These are phyloP conservation scores for Cephalopachus bancanus DNA, from an alignment of 2,797 vertebrate genomes.

Conservation along the genomic window DNA sequence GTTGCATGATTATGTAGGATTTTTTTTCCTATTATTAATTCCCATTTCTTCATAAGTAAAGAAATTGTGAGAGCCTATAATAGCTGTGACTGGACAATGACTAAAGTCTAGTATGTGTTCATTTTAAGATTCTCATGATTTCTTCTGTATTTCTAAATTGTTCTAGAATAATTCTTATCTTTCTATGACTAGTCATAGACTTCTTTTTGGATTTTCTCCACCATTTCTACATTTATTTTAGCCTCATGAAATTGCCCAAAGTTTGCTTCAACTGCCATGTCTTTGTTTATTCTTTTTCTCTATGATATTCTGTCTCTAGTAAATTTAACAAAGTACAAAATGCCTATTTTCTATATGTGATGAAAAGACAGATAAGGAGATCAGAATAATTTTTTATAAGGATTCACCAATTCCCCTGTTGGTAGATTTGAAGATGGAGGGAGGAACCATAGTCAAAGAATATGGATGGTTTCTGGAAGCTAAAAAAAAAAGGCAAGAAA, in stretches of 20 bases:
- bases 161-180: not conserved
- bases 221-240: not conserved
- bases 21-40: not conserved
- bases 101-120: not conserved
- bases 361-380: not conserved
- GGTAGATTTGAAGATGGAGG: not conserved
- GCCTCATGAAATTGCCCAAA: too few species aligned
- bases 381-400: not conserved
- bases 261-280: not conserved
- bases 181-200: too few species aligned
- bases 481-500: not conserved
- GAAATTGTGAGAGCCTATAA: not conserved
- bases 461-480: not conserved
- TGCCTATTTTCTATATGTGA: not conserved
- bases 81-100: not conserved
- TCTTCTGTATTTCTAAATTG: not conserved
- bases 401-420: not conserved
- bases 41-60: not conserved
- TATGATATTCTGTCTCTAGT: not conserved
- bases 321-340: not conserved
- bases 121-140: not conserved
- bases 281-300: not conserved
- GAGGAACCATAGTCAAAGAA: not conserved
- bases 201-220: not conserved
- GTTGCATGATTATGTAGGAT: not conserved